Evolutionary conservation across 2,888 invertebrate genomes (phyloP).

Genomic region (Tricholauxania praeusta): DNA sequence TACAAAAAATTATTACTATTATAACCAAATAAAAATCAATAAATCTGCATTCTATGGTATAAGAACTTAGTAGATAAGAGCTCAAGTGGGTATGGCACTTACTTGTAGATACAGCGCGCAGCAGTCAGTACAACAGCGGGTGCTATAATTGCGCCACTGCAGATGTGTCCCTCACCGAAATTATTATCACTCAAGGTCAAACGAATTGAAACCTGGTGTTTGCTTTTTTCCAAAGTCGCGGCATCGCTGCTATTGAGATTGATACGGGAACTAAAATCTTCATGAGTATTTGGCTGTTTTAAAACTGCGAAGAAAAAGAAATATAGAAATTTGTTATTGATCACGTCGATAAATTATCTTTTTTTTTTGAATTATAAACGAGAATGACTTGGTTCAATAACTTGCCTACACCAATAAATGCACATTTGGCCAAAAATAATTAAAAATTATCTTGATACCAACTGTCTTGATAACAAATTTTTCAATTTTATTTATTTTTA

Average conservation of each 20-base stretch:
- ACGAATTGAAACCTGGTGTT: conserved; percentile 63
- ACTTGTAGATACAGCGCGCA: conserved; percentile 60
- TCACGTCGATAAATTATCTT: too few relatives aligned
- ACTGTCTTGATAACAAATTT: background rate
- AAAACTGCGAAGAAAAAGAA: conserved; percentile 32
- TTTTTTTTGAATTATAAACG: too few relatives aligned
- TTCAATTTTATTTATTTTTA: background rate
- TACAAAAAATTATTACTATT: conserved; percentile 9
- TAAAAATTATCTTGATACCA: background rate
- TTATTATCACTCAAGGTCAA: conserved; percentile 52
- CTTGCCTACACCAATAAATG: conserved; percentile 4
- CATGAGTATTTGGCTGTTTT: conserved; percentile 37
- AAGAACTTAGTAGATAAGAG: background rate
- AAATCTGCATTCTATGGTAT: background rate
- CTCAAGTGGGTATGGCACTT: conserved; percentile 40
- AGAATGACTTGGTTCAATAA: background rate
- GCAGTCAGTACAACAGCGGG: conserved; percentile 61
- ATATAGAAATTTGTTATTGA: too few relatives aligned
- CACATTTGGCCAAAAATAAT: background rate
- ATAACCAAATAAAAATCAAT: conserved; percentile 9
- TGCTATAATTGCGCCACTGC: conserved; percentile 61
- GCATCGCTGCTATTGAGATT: conserved; percentile 40
- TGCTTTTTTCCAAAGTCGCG: conserved; percentile 36
- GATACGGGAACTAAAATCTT: conserved; percentile 29
- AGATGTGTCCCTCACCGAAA: conserved; percentile 64